Evolutionary conservation across 2,113 vertebrate genomes (phyloP).

Genomic region (Rhagologus leucostigma): DNA sequence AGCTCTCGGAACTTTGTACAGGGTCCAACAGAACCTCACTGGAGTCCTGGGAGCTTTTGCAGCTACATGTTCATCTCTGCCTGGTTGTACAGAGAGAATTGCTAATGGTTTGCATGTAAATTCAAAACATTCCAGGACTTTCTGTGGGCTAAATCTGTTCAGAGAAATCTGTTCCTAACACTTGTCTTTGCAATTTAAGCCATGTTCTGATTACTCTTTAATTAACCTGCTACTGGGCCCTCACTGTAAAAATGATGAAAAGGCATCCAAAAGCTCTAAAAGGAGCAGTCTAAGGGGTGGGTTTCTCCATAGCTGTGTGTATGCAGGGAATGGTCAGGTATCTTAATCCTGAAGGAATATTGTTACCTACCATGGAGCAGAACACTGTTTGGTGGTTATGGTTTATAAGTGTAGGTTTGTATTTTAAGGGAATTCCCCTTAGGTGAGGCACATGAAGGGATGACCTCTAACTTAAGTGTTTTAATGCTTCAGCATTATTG

Average conservation of each 20-base stretch:
- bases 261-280: neutral
- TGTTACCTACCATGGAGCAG: neutral
- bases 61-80: neutral
- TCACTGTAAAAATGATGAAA: neutral
- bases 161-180: neutral
- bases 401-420: neutral
- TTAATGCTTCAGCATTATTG: too few species aligned
- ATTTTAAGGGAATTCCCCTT: neutral
- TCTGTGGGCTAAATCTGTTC: neutral
- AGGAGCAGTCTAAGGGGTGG: neutral
- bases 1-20: fast-evolving
- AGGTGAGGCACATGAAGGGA: neutral
- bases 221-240: neutral
- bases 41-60: neutral
- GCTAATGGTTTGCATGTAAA: neutral
- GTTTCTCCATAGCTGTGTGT: neutral
- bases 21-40: neutral
- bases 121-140: neutral
- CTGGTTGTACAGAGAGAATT: neutral
- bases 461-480: too few species aligned
- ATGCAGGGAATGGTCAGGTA: neutral
- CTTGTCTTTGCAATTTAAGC: neutral
- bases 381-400: neutral
- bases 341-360: neutral
- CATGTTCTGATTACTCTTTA: neutral